Evolutionary conservation across 1,140 invertebrate species (phyloP), one percentile per base, ranked within the genome.

Genomic region (Caenorhabditis brenneri): DNA sequence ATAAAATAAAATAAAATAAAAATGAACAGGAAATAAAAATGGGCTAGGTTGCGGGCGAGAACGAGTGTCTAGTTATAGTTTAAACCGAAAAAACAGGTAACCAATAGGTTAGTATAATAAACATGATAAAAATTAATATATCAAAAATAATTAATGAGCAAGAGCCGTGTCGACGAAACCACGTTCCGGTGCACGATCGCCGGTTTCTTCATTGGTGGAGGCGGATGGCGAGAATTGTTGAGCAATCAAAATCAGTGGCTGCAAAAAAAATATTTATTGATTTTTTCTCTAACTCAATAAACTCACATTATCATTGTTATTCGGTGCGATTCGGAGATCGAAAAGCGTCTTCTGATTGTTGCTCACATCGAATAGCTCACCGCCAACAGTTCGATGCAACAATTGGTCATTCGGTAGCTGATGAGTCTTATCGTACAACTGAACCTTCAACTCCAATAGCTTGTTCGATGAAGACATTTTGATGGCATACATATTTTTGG

Each of bases 361-460:
- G 15, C 36, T 42, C 1, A 15, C n/a, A 24, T 74, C 65, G 24
- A 74, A 42, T n/a, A 24, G 36, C 22, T 74, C 65, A 3, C 65
- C 65, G 22, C 65, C 65, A 9, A 46, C 19, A 9, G 65, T 42
- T 15, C 65, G 65, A 42, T 74, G 27, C 19, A 74, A 19, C 5
- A 74, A 9, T 15, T 74, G 65, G 46, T 74, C 65, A 24, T 74
- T 74, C 6, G 65, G 65, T 42, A 74, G 36, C 15, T 74, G 65
- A 46, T 74, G 65, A 12, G 65, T 74, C 36, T 74, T 74, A n/a
- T 74, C 65, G 29, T 74, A 74, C 36, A 74, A 24, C n/a, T 74
- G 65, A 74, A 74, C 65, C 29, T 74, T 74, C n/a, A 74, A 24
- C 36, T 74, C 65, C 65, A 74, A 22, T 12, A 74, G 36, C 36